Base-by-base conservation (phyloP, 2,113 vertebrate species). In the Craseonycteris thonglongyai region DNA sequence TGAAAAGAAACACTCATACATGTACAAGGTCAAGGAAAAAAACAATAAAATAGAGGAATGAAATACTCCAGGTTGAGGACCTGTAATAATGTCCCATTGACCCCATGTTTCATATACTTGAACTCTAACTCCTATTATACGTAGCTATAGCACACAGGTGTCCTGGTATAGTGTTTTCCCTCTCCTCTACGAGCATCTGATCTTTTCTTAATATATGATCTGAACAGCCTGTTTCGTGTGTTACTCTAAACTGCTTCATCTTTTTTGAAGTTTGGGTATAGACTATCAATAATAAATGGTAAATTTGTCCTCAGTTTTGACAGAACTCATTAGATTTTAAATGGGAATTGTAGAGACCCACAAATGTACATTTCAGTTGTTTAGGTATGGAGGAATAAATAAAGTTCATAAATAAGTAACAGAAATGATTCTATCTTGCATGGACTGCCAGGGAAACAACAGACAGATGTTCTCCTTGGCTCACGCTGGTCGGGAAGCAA, bases 351-450 rank as follows among this genome's bases (percentile, higher is more conserved):
- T 9, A 80, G 86, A 89, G 88, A 88, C 56, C 35, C 87, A 94
- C n/a, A 94, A 83, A 81, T 72, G 49, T 56, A 74, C 30, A 65
- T 79, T 91, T 82, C 26, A 9, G 42, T 84, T 92, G 63, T 94
- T 84, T 88, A 71, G 86, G 75, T 16, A 5, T 56, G 0, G 0
- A 85, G 30, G 3, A 30, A n/a, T 91, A 87, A 96, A 56, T 68
- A 45, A 21, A 58, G 65, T 89, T 96, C 65, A 96, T 96, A 96
- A 96, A 95, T 95, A 92, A 95, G 87, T 66, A 92, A 93, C 22
- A 96, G 68, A 72, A 92, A 90, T 40, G 16, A 84, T 89, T 90
- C 86, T 95, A 0, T 93, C 74, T 83, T 71, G 28, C 7, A 1
- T 26, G 72, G 66, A 54, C 74, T 93, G 35, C 63, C 5, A n/a